These are phyloP conservation scores for Pandion haliaetus DNA, from an alignment of 2,113 vertebrate genomes.

Conservation along the genomic window DNA sequence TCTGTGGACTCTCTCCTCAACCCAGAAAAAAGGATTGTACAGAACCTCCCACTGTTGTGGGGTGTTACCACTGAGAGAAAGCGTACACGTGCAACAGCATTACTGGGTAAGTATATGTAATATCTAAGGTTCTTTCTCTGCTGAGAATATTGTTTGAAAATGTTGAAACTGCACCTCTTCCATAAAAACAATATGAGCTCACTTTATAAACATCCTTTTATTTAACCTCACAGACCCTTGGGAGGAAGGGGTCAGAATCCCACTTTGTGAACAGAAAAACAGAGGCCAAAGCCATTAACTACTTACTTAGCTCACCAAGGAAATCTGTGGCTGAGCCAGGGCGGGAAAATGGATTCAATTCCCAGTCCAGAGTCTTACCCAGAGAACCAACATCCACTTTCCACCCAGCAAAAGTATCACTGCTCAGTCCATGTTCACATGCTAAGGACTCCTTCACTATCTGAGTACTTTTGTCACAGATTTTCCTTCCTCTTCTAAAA, in stretches of 20 bases:
- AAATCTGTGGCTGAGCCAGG: neutral
- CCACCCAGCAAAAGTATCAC: neutral
- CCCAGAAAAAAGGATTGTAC: neutral
- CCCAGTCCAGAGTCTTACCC: neutral
- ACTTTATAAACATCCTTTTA: conserved; percentile 36
- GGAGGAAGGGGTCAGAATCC: neutral
- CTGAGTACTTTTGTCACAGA: neutral
- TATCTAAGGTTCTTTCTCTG: neutral
- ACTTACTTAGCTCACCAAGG: neutral
- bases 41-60: neutral
- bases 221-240: neutral
- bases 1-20: neutral
- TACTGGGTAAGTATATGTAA: neutral
- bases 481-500: neutral
- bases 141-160: neutral
- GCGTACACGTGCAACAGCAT: neutral
- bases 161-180: neutral
- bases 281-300: neutral
- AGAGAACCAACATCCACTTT: neutral
- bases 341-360: neutral
- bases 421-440: neutral
- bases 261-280: neutral
- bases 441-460: neutral
- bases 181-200: neutral
- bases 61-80: neutral